Evolutionary conservation across 2,797 vertebrate species (phyloP).

Genomic region (Sebastes variabilis): DNA sequence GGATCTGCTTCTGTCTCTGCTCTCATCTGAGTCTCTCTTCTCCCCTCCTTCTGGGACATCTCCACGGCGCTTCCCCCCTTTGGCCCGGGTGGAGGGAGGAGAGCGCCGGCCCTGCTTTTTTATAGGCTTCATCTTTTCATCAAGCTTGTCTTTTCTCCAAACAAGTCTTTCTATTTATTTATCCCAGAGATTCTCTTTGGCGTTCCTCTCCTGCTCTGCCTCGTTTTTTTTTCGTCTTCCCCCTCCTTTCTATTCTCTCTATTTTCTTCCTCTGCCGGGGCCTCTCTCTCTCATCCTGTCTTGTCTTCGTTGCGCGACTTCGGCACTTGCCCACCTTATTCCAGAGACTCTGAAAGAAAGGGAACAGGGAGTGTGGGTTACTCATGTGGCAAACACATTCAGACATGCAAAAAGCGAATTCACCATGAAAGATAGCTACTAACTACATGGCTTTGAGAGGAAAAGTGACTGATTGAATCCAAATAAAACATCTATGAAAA

Average conservation of each 20-base stretch:
- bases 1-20: slow-evolving; percentile 73
- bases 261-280: slow-evolving; percentile 65
- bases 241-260: slow-evolving; percentile 51
- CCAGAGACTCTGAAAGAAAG: slow-evolving; percentile 71
- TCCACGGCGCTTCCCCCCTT: slow-evolving; percentile 86
- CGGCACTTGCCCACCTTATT: slow-evolving; percentile 68
- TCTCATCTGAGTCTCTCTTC: slow-evolving; percentile 81
- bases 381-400: slow-evolving; percentile 59
- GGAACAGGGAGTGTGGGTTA: slow-evolving; percentile 55
- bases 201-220: slow-evolving; percentile 51
- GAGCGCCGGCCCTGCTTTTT: slow-evolving; percentile 87
- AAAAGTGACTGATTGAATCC: slow-evolving; percentile 24
- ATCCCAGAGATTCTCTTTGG: slow-evolving; percentile 70
- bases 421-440: slow-evolving; percentile 23
- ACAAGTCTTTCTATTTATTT: slow-evolving; percentile 68
- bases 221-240: slow-evolving; percentile 37
- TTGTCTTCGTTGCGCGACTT: slow-evolving; percentile 55
- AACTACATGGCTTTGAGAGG: slow-evolving; percentile 7
- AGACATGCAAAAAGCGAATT: slow-evolving; percentile 52
- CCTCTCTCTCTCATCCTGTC: slow-evolving; percentile 72
- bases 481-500: slow-evolving; percentile 22
- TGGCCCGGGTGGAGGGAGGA: slow-evolving; percentile 88
- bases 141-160: slow-evolving; percentile 57
- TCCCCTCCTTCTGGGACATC: slow-evolving; percentile 81
- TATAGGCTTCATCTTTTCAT: slow-evolving; percentile 89